Evolutionary conservation across 1,140 invertebrate genomes (phyloP).

Genomic region (Hyles vespertilio): DNA sequence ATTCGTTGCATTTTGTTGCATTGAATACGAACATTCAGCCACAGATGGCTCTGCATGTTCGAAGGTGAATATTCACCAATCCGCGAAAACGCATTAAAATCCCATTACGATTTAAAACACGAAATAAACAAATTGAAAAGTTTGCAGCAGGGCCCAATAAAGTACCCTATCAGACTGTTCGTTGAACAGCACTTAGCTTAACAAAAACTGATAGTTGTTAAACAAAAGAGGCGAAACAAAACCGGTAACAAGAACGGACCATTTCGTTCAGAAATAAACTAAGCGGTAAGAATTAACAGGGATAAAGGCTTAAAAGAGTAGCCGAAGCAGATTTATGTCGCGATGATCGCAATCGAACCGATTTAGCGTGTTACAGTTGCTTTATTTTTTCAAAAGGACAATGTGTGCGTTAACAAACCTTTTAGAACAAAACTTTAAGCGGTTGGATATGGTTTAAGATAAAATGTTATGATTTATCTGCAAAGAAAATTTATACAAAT

Average conservation of each 20-base stretch:
- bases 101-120: background rate
- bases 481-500: too few relatives aligned
- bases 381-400: constrained; percentile 50
- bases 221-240: constrained; percentile 68
- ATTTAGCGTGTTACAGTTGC: constrained; percentile 56
- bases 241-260: constrained; percentile 62
- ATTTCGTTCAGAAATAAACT: constrained; percentile 70
- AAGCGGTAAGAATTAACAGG: constrained; percentile 74
- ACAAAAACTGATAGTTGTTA: constrained; percentile 75
- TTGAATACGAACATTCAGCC: too few relatives aligned
- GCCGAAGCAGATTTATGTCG: constrained; percentile 73
- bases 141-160: constrained; percentile 56
- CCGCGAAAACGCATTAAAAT: too few relatives aligned
- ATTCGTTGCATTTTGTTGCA: too few relatives aligned
- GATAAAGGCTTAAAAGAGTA: constrained; percentile 72
- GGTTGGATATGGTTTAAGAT: too few relatives aligned
- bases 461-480: too few relatives aligned
- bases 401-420: constrained; percentile 15
- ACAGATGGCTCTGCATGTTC: too few relatives aligned
- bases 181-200: constrained; percentile 71
- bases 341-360: constrained; percentile 67
- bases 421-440: too few relatives aligned
- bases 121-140: constrained; percentile 23
- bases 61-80: too few relatives aligned
- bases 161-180: constrained; percentile 62